phyloP scores from a whole-genome alignment of 2,113 vertebrate species.

The Dromas ardeola region DNA sequence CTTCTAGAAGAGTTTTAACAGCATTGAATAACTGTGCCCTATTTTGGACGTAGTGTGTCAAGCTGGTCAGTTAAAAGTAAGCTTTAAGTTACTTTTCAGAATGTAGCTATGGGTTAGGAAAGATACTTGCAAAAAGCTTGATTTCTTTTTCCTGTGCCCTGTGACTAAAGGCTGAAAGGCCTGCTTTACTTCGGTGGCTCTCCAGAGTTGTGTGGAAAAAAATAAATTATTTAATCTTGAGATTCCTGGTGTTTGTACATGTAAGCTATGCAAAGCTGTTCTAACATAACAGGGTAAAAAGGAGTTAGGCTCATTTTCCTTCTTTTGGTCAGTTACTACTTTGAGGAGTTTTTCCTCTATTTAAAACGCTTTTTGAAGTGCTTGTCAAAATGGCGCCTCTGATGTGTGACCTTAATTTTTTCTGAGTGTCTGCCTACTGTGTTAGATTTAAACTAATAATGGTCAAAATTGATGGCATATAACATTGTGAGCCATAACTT shows the following conservation, averaged over 20 bases:
- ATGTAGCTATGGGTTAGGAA: not conserved
- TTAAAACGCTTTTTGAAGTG: not conserved
- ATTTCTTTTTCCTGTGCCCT: not conserved
- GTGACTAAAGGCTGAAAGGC: not conserved
- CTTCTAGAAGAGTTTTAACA: not conserved
- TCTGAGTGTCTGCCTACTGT: not conserved
- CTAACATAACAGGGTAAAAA: fast-evolving
- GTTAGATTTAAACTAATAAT: not conserved
- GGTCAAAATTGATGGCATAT: not conserved
- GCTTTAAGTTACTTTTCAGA: not conserved
- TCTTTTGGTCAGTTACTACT: not conserved
- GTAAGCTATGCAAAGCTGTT: not conserved
- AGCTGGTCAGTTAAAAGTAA: not conserved
- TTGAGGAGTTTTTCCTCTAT: not conserved
- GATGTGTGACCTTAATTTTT: not conserved
- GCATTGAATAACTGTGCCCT: not conserved
- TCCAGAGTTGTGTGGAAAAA: not conserved
- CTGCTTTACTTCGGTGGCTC: not conserved
- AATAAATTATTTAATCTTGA: not conserved
- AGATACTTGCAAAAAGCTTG: not conserved
- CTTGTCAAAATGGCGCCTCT: not conserved
- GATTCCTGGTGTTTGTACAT: not conserved
- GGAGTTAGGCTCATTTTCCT: not conserved
- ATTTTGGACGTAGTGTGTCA: not conserved
- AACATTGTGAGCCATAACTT: not conserved